Evolutionary conservation across 2,113 vertebrate species (phyloP), one percentile per base, ranked within the genome.

Genomic region (Channa argus): DNA sequence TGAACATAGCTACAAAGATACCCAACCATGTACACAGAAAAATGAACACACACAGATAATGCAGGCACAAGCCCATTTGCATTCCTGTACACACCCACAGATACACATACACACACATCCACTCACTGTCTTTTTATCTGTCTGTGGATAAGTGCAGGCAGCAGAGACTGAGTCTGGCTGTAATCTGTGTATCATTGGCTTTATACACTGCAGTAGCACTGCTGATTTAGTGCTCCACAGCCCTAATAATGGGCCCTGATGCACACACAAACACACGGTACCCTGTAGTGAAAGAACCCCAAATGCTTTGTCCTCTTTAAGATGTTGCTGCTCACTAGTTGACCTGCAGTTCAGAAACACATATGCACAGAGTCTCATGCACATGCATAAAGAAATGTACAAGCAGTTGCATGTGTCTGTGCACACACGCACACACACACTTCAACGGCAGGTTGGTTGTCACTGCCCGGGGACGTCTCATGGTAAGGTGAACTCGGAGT

Each of bases 401-500:
- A 63, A 74, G 53, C 58, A 52, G 45, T 62, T 15, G 37, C 50
- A 71, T 55, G 60, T 51, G 46, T 38, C 49, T 33, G 7, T 62
- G 33, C 70, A 62, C 70, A 63, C 67, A 14, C 71, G 46, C 54
- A 67, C 63, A 82, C 52, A 82, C 85, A 80, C 80, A 76, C 76
- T 72, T 70, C 86, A 62, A 77, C 65, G 71, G 67, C 84, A 45
- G 80, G 69, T 68, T 75, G 63, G 65, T 87, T 84, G 89, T 91
- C 90, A 89, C 88, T 37, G 87, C 92, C 89, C 77, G 88, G 89
- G 93, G 93, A 93, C 86, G 90, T 93, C 92, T 95, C 86, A 88
- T 88, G 88, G 90, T 92, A 94, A 94, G 87, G 90, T 94, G 93
- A 95, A 96, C 91, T 96, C 83, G 53, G 80, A 87, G 79, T 95